Percentiles rank a stretch among this genome's conserved stretches.
These are phyloP conservation scores for Bombycilla garrulus DNA, from an alignment of 2,113 vertebrate species.

Conservation along the genomic window DNA sequence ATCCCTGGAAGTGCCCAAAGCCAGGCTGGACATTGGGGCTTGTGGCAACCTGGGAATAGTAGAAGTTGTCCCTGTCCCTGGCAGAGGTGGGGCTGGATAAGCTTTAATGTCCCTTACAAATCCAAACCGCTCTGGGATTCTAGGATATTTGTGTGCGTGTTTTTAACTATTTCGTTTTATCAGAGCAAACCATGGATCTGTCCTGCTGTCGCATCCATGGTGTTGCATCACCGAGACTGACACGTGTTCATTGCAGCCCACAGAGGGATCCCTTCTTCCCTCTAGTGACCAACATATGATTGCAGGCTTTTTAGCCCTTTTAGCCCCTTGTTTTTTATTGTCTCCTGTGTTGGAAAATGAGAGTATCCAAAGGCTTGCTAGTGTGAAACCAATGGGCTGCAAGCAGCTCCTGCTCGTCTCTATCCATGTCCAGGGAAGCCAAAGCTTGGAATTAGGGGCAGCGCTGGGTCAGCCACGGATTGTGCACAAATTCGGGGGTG, in stretches of 20 bases:
- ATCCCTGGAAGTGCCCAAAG: neutral
- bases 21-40: neutral
- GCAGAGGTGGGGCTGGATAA: accelerated
- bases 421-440: accelerated
- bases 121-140: neutral
- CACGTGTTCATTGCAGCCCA: accelerated
- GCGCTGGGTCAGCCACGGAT: accelerated
- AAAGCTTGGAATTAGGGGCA: accelerated
- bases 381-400: slow-evolving; percentile 84
- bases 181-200: neutral
- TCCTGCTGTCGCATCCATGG: neutral
- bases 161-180: neutral
- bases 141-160: too few relatives aligned
- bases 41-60: accelerated
- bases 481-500: neutral
- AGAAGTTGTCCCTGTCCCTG: neutral
- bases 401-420: neutral
- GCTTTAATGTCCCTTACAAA: neutral
- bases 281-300: accelerated
- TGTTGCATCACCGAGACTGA: accelerated
- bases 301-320: neutral
- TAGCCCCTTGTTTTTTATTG: slow-evolving; percentile 53
- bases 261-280: neutral
- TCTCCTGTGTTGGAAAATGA: slow-evolving; percentile 89
- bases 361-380: slow-evolving; percentile 84